Evolutionary conservation across 2,797 vertebrate genomes (phyloP).

Genomic region (Poeciliopsis turneri): DNA sequence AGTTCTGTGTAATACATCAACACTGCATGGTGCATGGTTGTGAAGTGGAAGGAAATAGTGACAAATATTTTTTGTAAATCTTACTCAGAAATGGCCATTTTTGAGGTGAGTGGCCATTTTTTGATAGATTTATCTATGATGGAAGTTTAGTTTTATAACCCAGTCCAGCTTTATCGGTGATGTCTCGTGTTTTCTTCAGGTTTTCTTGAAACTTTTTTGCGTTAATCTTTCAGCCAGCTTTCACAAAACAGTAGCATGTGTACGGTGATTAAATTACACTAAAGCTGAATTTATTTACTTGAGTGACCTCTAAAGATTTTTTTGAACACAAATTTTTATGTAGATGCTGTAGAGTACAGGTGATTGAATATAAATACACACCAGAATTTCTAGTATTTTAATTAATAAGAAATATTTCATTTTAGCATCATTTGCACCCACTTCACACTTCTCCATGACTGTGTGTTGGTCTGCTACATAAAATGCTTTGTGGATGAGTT

Average conservation of each 20-base stretch:
- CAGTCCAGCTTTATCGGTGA: not conserved
- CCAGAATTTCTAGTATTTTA: not conserved
- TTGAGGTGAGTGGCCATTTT: not conserved
- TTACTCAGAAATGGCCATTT: not conserved
- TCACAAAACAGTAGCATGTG: not conserved
- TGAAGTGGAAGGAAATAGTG: not conserved
- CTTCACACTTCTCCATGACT: not conserved
- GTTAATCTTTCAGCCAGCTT: not conserved
- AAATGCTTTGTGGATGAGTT: not conserved
- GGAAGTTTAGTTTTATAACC: not conserved
- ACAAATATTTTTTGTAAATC: not conserved
- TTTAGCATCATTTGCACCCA: not conserved
- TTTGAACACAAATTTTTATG: not conserved
- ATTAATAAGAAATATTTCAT: not conserved
- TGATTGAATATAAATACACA: not conserved
- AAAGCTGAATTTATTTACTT: not conserved
- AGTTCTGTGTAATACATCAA: not conserved
- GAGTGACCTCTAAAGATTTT: not conserved
- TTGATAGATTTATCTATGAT: not conserved
- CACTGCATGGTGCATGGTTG: not conserved
- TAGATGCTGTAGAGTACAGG: not conserved
- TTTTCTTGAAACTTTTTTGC: not conserved
- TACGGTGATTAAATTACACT: not conserved
- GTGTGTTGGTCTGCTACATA: not conserved
- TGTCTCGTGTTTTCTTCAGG: not conserved